Base-by-base conservation (phyloP, 2,797 vertebrate species). In the Labroides dimidiatus region DNA sequence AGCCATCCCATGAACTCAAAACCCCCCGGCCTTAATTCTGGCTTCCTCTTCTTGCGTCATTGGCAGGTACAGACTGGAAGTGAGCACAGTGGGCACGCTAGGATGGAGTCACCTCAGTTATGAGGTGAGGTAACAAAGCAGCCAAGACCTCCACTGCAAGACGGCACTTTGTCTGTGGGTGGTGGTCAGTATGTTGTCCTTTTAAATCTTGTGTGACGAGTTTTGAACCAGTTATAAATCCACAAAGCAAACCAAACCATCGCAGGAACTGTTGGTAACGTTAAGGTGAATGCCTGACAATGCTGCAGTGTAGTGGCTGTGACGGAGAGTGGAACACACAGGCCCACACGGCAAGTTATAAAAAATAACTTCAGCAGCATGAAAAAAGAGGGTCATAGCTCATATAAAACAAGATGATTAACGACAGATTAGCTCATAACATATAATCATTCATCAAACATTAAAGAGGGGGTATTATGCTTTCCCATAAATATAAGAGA, bases 1-100 rank as follows among this genome's bases (percentile, higher is more conserved):
- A 89, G 73, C 68, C 80, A 59, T 84, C 67, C 24, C 64, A 33
- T 84, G 83, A 89, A 84, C 84, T 59, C 70, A 57, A 45, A 78
- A 76, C 50, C 76, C 63, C 65, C 68, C 67, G 80, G 81, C 77
- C 65, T 52, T 60, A 68, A 66, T 72, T 73, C 72, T 64, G 33
- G 75, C 64, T 83, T 81, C 79, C 73, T 78, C 64, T 30, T 23
- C 76, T 84, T 64, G 62, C 76, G 2, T 90, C 85, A 87, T 71
- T 80, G 79, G 58, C 84, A 89, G 82, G 80, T 86, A 81, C 17
- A 27, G 39, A 43, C 48, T 73, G 4, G 11, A 56, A 58, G 56
- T 54, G 63, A 77, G 52, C 19, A 13, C 71, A 55, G 48, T 6
- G 75, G 58, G 64, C 60, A 81, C 51, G 42, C 43, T 39, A 41